Evolutionary conservation across 1,140 invertebrate genomes (phyloP).

Genomic region (Matsumurasca onukii): DNA sequence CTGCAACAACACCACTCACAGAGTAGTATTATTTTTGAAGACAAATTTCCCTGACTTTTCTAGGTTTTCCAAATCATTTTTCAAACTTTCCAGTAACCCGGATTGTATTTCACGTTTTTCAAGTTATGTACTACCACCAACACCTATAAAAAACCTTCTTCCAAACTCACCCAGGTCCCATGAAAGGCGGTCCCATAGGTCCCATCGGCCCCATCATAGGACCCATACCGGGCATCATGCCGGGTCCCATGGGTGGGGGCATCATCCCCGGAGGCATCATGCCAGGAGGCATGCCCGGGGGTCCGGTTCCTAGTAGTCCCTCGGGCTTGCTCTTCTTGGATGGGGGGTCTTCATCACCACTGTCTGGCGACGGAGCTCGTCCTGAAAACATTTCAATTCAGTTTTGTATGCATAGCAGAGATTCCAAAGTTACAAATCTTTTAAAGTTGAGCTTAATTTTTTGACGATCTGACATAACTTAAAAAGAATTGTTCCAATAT

Average conservation of each 20-base stretch:
- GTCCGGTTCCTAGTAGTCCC: slow-evolving; percentile 57
- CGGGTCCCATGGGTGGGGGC: slow-evolving; percentile 53
- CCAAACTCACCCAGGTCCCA: slow-evolving; percentile 57
- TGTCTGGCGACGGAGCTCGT: slow-evolving; percentile 55
- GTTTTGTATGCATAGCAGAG: too few species aligned
- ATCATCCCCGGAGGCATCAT: slow-evolving; percentile 56
- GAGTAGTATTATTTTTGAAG: too few species aligned
- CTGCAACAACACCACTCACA: too few species aligned
- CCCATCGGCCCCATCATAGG: slow-evolving; percentile 71
- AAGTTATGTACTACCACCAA: too few species aligned
- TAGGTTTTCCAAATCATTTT: too few species aligned
- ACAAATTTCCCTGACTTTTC: too few species aligned
- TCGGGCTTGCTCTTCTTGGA: slow-evolving; percentile 69
- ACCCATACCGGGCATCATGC: slow-evolving; percentile 58
- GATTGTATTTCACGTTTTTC: too few species aligned
- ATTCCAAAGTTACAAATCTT: too few species aligned
- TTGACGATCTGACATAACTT: too few species aligned
- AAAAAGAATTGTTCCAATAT: too few species aligned
- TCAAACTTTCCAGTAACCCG: too few species aligned
- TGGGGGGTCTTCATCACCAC: slow-evolving; percentile 76
- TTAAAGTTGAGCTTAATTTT: too few species aligned
- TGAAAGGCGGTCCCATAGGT: slow-evolving; percentile 65
- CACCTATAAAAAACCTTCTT: slow-evolving; percentile 7
- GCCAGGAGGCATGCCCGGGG: slow-evolving; percentile 49
- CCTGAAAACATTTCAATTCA: slow-evolving; percentile 39